phyloP scores from a whole-genome alignment of 2,888 invertebrate species.

The Cheiracanthium punctorium region DNA sequence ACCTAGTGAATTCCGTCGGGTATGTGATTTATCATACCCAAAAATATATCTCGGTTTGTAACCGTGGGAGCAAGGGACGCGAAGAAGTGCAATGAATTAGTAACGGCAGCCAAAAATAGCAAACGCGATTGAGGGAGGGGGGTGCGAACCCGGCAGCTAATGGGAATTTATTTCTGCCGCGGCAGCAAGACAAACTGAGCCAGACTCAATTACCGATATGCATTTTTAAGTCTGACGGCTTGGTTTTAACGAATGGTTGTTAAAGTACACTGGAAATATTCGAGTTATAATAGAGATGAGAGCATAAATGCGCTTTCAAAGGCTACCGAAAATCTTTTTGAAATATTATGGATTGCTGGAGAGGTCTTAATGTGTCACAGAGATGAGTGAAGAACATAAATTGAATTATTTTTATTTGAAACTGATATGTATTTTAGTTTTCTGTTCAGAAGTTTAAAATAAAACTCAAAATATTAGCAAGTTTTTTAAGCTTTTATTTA shows the following conservation, averaged over 20 bases:
- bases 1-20: constrained; percentile 47
- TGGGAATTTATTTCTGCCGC: constrained; percentile 66
- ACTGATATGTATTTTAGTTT: too few species aligned
- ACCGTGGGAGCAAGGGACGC: constrained; percentile 22
- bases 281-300: not conserved
- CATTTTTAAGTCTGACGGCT: constrained; percentile 29
- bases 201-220: constrained; percentile 48
- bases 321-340: not conserved
- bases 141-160: constrained; percentile 52
- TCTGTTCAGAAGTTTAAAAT: too few species aligned
- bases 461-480: too few species aligned
- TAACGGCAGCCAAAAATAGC: constrained; percentile 67
- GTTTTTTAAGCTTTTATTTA: too few species aligned
- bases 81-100: constrained; percentile 46
- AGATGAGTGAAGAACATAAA: too few species aligned
- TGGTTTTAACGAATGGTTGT: not conserved
- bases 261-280: not conserved
- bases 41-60: constrained; percentile 59
- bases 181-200: constrained; percentile 59
- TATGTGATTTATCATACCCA: constrained; percentile 56
- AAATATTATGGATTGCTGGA: not conserved
- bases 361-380: too few species aligned
- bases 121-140: constrained; percentile 29
- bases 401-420: too few species aligned
- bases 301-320: not conserved